Base-by-base conservation (phyloP, 2,888 invertebrate genomes). In the Arrhopalites spinosus region DNA sequence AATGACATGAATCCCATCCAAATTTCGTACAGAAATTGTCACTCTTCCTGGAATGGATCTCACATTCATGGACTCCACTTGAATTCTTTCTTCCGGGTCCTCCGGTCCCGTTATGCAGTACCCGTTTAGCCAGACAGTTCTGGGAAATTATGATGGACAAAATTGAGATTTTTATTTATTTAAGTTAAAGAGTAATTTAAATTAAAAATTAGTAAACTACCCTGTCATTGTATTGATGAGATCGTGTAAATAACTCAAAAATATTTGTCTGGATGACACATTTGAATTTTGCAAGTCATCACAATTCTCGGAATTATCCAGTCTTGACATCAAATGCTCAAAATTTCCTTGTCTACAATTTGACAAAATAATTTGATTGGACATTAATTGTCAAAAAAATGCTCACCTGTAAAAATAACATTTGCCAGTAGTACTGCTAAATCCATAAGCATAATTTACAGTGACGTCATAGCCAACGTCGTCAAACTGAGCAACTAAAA, bases 121-220 rank as follows among this genome's bases (percentile, higher is more conserved):
- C 17, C 74, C 74, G 25, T 74, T 74, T 7, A 74, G 43, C 74
- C 74, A 74, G 1, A 74, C 50, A 11, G 30, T 53, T n/a, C 70
- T 70, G 25, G 5, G 36, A 5, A n/a, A n/a, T n/a, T n/a, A n/a
- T n/a, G n/a, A n/a, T n/a, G n/a, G 47, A 2, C 43, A 13, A 11
- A n/a, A 47, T 47, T n/a, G 13, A 36, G 8, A 63, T 29, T 23
- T 68, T 27, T 61, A 27, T 23, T 7, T 61, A n/a, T 27, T 13
- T 23, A 61, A 27, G 20, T 61, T n/a, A 27, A 7, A 61, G n/a
- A n/a, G n/a, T n/a, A n/a, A n/a, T n/a, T n/a, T n/a, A 11, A 13
- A 36, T 25, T 61, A 29, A 20, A 5, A 61, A 66, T 53, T 66
- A 13, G 47, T 13, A 59, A 36, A 50, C 30, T 30, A 74, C 74